A percentile compares a stretch with the other conserved stretches of the same genome.
These are phyloP conservation scores for Lampris megalopsis DNA, from an alignment of 2,113 vertebrate genomes.

Conservation along the genomic window DNA sequence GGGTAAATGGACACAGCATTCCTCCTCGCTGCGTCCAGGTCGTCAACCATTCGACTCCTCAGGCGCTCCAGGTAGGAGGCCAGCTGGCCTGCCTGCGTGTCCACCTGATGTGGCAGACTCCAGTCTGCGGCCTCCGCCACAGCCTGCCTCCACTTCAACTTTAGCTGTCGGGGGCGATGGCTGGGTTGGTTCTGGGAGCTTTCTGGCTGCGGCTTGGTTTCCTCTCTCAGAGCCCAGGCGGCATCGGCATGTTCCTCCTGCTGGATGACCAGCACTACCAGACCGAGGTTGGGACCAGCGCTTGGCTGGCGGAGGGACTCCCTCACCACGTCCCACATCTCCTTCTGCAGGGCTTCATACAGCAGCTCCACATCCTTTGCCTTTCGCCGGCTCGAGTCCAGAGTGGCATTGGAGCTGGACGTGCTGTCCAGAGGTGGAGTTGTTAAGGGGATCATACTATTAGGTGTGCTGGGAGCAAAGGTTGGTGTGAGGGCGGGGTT, in stretches of 20 bases:
- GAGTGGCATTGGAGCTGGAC: conserved; percentile 65
- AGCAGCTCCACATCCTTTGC: conserved; percentile 90
- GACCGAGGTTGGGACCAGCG: conserved; percentile 82
- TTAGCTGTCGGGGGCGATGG: conserved; percentile 78
- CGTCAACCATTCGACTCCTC: conserved; percentile 82
- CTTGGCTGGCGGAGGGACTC: conserved; percentile 85
- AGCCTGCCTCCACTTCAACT: conserved; percentile 85
- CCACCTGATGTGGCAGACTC: conserved; percentile 81
- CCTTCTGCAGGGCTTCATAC: conserved; percentile 88
- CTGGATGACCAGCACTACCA: conserved; percentile 87
- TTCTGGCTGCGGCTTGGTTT: conserved; percentile 55
- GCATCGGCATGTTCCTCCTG: conserved; percentile 88
- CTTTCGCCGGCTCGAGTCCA: conserved; percentile 81
- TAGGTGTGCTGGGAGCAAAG: conserved; percentile 32
- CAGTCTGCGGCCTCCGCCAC: conserved; percentile 83
- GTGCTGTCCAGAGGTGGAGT: conserved; percentile 56
- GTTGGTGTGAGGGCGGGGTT: conserved; percentile 52
- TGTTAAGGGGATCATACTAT: conserved; percentile 30
- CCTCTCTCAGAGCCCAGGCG: conserved; percentile 67
- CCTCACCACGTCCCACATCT: conserved; percentile 89
- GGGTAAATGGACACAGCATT: conserved; percentile 89
- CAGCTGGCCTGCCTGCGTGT: conserved; percentile 77
- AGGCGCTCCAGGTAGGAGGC: conserved; percentile 83
- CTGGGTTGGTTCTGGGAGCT: conserved; percentile 53
- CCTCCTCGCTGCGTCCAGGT: conserved; percentile 84